A percentile compares a stretch with the other conserved stretches of the same genome.
Conservation (phyloP, 2,888 invertebrate species). For the Colletes collaris region DNA sequence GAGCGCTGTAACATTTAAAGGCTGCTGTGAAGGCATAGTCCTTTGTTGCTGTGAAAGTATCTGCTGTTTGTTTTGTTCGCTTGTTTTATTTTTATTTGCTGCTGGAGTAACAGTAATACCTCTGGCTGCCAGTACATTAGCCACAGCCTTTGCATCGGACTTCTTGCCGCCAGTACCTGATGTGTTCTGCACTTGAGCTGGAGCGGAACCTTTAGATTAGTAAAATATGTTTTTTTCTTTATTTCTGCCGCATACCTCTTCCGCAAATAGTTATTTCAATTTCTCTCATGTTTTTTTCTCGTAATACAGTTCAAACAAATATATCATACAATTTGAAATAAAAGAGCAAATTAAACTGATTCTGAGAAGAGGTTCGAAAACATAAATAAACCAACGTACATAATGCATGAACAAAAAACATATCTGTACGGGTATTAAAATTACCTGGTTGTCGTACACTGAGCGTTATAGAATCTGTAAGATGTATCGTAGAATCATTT, state of each 20-base stretch:
- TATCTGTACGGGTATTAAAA: slow-evolving; percentile 1
- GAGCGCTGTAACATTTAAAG: slow-evolving; percentile 81
- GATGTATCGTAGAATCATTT: slow-evolving; percentile 86
- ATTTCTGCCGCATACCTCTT: slow-evolving; percentile 68
- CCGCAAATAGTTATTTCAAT: slow-evolving; percentile 41
- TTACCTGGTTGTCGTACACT: slow-evolving; percentile 84
- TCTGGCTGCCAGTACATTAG: slow-evolving; percentile 89
- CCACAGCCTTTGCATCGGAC: slow-evolving; percentile 90
- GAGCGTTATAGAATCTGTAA: slow-evolving; percentile 90
- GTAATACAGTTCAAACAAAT: not conserved
- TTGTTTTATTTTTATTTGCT: slow-evolving; percentile 83
- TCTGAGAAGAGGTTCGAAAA: slow-evolving; percentile 60
- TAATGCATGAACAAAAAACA: not conserved
- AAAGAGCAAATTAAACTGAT: slow-evolving; percentile 36
- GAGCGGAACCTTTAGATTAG: slow-evolving; percentile 80
- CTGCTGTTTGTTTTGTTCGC: slow-evolving; percentile 73
- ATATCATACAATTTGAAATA: slow-evolving; percentile 1
- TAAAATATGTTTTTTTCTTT: slow-evolving; percentile 62
- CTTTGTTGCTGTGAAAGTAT: slow-evolving; percentile 73
- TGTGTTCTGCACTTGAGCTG: slow-evolving; percentile 79
- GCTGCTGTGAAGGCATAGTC: slow-evolving; percentile 79
- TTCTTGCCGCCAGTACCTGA: slow-evolving; percentile 83
- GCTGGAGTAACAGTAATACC: slow-evolving; percentile 91
- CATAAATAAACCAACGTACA: slow-evolving; percentile 24
- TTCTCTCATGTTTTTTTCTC: not conserved